Evolutionary conservation across 2,113 vertebrate species (phyloP).

Genomic region (Microtus richardsoni): DNA sequence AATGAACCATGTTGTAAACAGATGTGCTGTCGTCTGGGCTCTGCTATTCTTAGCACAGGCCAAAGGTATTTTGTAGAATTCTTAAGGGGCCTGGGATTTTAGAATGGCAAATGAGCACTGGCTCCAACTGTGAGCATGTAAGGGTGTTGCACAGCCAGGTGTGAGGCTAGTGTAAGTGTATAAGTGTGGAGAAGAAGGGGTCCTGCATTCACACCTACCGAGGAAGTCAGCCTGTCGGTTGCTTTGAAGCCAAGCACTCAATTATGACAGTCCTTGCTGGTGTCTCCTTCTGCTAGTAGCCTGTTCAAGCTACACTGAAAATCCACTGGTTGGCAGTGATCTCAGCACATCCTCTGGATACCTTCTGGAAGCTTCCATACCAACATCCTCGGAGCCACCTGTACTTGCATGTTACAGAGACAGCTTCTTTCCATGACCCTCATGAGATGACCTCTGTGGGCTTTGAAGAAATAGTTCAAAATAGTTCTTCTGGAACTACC

Average conservation of each 20-base stretch:
- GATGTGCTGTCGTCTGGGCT: background rate
- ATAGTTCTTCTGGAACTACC: background rate
- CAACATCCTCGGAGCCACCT: background rate
- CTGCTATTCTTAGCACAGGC: background rate
- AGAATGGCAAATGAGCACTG: background rate
- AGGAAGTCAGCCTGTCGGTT: background rate
- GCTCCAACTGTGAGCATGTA: background rate
- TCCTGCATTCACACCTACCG: background rate
- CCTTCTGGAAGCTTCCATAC: background rate
- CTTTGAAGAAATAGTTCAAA: too few relatives aligned
- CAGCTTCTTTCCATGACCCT: background rate
- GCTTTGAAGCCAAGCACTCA: background rate
- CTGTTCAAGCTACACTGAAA: background rate
- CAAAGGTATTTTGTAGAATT: background rate
- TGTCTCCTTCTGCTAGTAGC: background rate
- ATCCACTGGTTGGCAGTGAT: too few relatives aligned
- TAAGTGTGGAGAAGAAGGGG: background rate
- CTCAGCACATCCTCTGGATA: background rate
- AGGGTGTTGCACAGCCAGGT: background rate
- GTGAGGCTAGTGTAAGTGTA: background rate
- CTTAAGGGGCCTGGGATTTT: background rate
- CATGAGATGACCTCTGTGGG: too few relatives aligned
- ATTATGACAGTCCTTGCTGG: background rate
- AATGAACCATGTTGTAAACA: background rate
- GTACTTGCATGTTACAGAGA: background rate